Base-by-base conservation (phyloP, 2,113 vertebrate genomes). In the Gadus chalcogrammus region DNA sequence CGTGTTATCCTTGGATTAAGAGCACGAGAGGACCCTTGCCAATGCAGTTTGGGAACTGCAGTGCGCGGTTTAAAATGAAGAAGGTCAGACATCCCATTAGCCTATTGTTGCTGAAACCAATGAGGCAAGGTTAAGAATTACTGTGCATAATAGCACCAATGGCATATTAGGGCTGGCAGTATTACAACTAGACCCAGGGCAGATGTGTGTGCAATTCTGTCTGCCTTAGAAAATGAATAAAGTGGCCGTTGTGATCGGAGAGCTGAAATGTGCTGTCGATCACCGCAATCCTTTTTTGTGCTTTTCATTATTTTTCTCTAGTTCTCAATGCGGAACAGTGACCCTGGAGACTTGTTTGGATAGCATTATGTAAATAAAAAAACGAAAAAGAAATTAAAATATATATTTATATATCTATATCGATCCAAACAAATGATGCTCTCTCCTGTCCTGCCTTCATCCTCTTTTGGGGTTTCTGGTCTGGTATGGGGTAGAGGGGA, bases 401-500 rank as follows among this genome's bases (percentile, higher is more conserved):
- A 48, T 13, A 48, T 13, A 48, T 13, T 11, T 9, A 48, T 13
- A 48, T 13, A 48, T 13, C 8, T 13, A 48, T 13, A 48, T 24
- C 2, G 24, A 9, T 48, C 8, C 3, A 48, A 48, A 48, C 11
- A 48, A 48, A 11, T 48, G 42, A 48, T 48, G 2, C 8, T 6
- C 42, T 48, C 42, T 48, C 42, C 42, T 9, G 2, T 48, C 1
- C 42, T 48, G 42, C 9, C 63, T 38, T 61, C 61, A 62, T 56
- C 61, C 75, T 79, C 28, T 67, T 60, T 80, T 71, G 83, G 84
- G 42, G 42, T 48, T 7, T 12, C 42, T 48, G 42, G 42, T 48
- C 42, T 48, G 42, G 5, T 12, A 48, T 48, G 42, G 42, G 42
- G 42, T 48, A 48, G 42, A 16, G 55, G 55, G 55, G 55, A 16